Percentiles rank a stretch among this genome's conserved stretches.
These are phyloP conservation scores for Sesamia inferens DNA, from an alignment of 2,888 invertebrate species.

Conservation along the genomic window DNA sequence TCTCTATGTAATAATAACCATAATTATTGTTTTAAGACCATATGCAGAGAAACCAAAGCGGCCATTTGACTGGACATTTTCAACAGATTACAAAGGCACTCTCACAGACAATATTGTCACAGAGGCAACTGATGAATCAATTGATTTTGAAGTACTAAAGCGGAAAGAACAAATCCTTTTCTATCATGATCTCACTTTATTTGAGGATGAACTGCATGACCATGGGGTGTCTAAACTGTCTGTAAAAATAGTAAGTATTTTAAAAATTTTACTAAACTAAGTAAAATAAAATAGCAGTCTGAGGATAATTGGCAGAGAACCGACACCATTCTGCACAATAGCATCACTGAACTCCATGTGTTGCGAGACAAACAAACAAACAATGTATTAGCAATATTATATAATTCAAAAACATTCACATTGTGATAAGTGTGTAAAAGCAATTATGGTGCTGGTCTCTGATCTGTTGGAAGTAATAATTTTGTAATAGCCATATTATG, in stretches of 20 bases:
- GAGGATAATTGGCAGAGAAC: no score
- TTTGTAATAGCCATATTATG: background rate
- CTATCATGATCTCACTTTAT: slow-evolving; percentile 97
- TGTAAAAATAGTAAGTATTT: slow-evolving; percentile 96
- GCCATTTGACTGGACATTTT: slow-evolving; percentile 99
- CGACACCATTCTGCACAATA: no score
- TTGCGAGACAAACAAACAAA: no score
- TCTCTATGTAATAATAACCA: background rate
- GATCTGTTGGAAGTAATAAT: background rate
- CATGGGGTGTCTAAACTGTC: slow-evolving; percentile 97
- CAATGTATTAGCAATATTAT: no score
- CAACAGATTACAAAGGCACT: slow-evolving; percentile 97
- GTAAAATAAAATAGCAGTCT: no score
- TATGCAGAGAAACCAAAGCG: slow-evolving; percentile 94
- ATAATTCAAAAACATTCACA: background rate
- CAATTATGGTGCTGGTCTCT: background rate
- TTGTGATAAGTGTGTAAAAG: background rate
- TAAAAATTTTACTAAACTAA: background rate
- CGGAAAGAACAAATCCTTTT: slow-evolving; percentile 97
- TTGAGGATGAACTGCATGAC: slow-evolving; percentile 99
- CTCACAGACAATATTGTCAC: slow-evolving; percentile 90
- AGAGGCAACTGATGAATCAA: slow-evolving; percentile 92
- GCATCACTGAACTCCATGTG: no score
- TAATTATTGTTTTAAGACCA: slow-evolving; percentile 88
- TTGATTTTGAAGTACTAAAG: slow-evolving; percentile 97